A percentile compares a stretch with the other conserved stretches of the same genome.
Conservation (phyloP, 2,888 invertebrate genomes). For the Pherbina coryleti region DNA sequence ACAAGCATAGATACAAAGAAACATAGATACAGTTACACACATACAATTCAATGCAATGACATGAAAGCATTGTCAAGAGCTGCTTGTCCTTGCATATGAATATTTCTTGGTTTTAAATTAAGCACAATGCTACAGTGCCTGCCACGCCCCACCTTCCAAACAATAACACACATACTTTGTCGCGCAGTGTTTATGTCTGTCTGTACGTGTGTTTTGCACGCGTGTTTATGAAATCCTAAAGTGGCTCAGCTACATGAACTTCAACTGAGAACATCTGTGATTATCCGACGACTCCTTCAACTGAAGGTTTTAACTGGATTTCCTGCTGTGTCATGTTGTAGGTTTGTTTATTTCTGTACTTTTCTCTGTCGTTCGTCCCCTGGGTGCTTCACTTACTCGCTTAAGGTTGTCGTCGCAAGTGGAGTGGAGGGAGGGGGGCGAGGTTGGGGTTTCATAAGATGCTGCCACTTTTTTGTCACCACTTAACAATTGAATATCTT, state of each 20-base stretch:
- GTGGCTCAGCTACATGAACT: not conserved
- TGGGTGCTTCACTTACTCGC: not conserved
- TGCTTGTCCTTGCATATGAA: constrained; percentile 47
- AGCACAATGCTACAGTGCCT: not conserved
- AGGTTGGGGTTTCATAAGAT: not conserved
- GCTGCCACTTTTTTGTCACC: not conserved
- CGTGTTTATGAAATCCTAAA: constrained; percentile 2
- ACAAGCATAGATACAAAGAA: not conserved
- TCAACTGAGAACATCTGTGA: not conserved
- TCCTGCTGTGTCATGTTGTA: not conserved
- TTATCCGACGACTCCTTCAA: not conserved
- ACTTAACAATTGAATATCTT: constrained; percentile 44
- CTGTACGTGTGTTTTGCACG: no score
- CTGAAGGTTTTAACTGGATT: not conserved
- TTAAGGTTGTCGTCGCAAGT: not conserved
- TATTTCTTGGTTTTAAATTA: constrained; percentile 58
- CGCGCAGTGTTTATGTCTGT: not conserved
- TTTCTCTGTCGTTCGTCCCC: constrained; percentile 43
- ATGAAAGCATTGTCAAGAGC: constrained; percentile 36
- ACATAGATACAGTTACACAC: not conserved
- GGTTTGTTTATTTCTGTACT: constrained; percentile 26
- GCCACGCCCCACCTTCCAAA: not conserved
- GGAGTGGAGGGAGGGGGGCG: not conserved
- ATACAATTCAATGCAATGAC: constrained; percentile 5
- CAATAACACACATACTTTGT: not conserved